Base-by-base conservation (phyloP, 2,797 vertebrate genomes). In the Pteropus rufus region DNA sequence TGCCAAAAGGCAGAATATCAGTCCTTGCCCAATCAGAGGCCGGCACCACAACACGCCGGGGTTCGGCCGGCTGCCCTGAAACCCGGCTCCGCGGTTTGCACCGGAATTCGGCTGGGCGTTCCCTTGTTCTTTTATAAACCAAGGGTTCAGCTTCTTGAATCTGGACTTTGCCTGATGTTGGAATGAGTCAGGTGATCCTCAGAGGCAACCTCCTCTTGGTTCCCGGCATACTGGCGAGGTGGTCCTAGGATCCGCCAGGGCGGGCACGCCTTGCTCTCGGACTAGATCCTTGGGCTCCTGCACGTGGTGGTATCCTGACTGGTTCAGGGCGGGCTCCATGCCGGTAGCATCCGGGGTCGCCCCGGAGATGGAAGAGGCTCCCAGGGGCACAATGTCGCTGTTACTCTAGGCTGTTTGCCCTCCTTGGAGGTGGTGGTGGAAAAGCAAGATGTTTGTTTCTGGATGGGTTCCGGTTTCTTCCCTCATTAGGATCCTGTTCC, bases 401-500 rank as follows among this genome's bases (percentile, higher is more conserved):
- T 36, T 11, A 36, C 10, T 39, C 60, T 9, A 6, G 67, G 54
- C 75, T n/a, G n/a, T 72, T 77, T 19, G 70, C 77, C 34, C 21
- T 76, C 49, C 12, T 12, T 24, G 1, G 23, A 1, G 10, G 7
- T 5, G 23, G 1, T 7, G 29, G 5, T 36, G 39, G 39, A 39
- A 36, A 10, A 70, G 44, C 46, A 46, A 11, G 72, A 15, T 69
- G 36, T 24, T 72, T 89, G n/a, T 73, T 92, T 69, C 23, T 23
- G 67, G 26, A n/a, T 23, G 15, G 6, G n/a, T 64, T 76, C 49
- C 5, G 16, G 31, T 44, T 56, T 72, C 52, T 39, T 75, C 39
- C 19, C 5, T 4, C 19, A 0, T 29, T 41, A 15, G 29, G 44
- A 23, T 70, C 0, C 21, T 3, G 2, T 54, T 56, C 31, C 0